Evolutionary conservation across 2,113 vertebrate genomes (phyloP), one percentile per base, ranked within the genome.

Genomic region (Hystrix brachyura): DNA sequence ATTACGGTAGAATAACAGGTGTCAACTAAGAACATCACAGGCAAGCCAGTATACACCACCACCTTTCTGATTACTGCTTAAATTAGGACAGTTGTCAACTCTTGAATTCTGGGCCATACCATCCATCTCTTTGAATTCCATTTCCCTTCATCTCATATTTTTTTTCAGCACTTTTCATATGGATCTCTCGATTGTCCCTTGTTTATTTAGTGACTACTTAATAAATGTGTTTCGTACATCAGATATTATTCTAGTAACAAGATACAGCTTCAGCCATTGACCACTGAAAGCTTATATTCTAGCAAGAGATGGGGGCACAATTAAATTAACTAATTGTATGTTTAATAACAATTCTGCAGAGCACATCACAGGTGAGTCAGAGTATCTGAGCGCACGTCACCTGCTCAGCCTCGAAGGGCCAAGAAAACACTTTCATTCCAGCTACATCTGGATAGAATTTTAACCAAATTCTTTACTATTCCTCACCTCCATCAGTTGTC

Each of bases 281-380:
- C 15, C 4, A 48, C 13, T 59, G 25, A 10, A 78, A 25, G 34
- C 27, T 57, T 76, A n/a, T 38, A 55, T 64, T 93, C 10, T 29
- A 85, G n/a, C 10, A 32, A 38, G 21, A 29, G 17, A 46, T 85
- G 18, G 7, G 12, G 25, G 25, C 32, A 48, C 4, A 13, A 17
- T 80, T 96, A 12, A 60, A 60, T 69, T 87, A 69, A 2, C 25
- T 90, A 57, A 71, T 84, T 53, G 64, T 1, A 60, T 34, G 48
- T 81, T 76, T 94, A 62, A 85, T 72, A 67, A 65, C 14, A 71
- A 25, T 53, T 88, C 64, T 90, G 59, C 79, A 89, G 87, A 46
- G 27, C 38, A 7, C 8, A 74, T 78, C 7, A 74, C 5, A 67
- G 14, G 14, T 18, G 19, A 59, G 67, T 74, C 15, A 21, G 5